These are phyloP conservation scores for Cepphus grylle DNA, from an alignment of 2,113 vertebrate genomes.

Conservation along the genomic window DNA sequence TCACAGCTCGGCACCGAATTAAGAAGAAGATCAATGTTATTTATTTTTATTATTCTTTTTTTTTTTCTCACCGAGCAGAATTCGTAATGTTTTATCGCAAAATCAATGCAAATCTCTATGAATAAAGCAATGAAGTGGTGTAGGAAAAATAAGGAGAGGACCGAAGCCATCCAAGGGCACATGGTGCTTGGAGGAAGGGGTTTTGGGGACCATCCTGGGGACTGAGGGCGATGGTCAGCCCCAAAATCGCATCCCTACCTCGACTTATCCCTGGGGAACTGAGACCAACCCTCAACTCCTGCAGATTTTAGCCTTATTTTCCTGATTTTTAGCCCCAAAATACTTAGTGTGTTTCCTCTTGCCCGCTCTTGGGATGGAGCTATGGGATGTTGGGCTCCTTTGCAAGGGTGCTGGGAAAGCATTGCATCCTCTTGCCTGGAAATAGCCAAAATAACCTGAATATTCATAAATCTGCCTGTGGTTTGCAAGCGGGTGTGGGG, in stretches of 20 bases:
- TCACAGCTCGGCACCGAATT: constrained; percentile 5
- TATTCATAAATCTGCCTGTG: neutral
- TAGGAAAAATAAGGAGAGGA: neutral
- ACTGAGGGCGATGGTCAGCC: rapidly evolving
- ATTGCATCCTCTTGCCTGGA: neutral
- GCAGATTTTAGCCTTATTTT: neutral
- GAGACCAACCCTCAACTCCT: neutral
- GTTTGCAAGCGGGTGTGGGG: neutral
- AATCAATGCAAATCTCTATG: constrained; percentile 60
- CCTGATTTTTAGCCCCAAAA: neutral
- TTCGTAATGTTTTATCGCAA: constrained; percentile 58
- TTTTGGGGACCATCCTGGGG: neutral
- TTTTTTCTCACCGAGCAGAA: neutral
- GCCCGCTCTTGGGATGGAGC: neutral
- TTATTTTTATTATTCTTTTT: neutral
- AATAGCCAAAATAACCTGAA: neutral
- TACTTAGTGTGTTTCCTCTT: neutral
- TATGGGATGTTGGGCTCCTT: neutral
- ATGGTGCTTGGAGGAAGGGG: rapidly evolving
- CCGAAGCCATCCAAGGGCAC: neutral
- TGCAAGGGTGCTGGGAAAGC: neutral
- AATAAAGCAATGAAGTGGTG: neutral
- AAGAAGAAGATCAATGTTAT: neutral
- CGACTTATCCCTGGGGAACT: neutral
- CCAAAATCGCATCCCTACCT: rapidly evolving